A percentile compares a stretch with the other conserved stretches of the same genome.
Conservation (phyloP, 2,888 invertebrate species). For the Temnothorax rugatulus region DNA sequence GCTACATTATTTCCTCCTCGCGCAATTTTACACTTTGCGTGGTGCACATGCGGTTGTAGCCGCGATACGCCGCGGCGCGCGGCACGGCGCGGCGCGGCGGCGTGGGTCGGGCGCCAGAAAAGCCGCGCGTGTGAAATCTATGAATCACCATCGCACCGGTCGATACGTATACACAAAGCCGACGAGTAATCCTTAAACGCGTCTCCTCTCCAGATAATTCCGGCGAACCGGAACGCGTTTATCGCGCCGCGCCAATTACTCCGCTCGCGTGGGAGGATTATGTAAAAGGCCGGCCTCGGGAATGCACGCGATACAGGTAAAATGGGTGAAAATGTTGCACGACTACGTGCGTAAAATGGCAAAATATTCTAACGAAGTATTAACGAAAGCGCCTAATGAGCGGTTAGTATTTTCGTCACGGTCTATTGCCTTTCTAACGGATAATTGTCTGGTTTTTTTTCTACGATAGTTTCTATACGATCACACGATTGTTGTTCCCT, state of each 20-base stretch:
- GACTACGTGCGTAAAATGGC: conserved; percentile 59
- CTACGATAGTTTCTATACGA: conserved; percentile 29
- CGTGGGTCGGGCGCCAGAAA: conserved; percentile 72
- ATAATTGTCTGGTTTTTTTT: conserved; percentile 53
- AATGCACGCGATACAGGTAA: conserved; percentile 66
- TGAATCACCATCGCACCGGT: conserved; percentile 69
- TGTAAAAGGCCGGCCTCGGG: conserved; percentile 66
- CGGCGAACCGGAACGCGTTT: conserved; percentile 63
- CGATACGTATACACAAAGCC: conserved; percentile 21
- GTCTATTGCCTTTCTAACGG: conserved; percentile 64
- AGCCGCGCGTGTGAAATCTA: conserved; percentile 70
- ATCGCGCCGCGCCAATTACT: conserved; percentile 62
- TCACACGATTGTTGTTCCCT: conserved; percentile 5
- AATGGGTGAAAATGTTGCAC: conserved; percentile 62
- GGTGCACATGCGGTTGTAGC: conserved; percentile 28
- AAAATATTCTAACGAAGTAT: conserved; percentile 53
- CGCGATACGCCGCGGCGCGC: conserved; percentile 43
- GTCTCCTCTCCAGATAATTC: conserved; percentile 65
- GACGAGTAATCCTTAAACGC: conserved; percentile 56
- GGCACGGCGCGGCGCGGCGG: conserved; percentile 45
- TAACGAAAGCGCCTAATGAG: conserved; percentile 62
- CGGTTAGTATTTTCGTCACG: conserved; percentile 60
- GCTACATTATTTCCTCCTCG: conserved; percentile 73
- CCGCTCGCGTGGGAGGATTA: conserved; percentile 71
- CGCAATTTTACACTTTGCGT: conserved; percentile 70